A percentile compares a stretch with the other conserved stretches of the same genome.
Evolutionary conservation across 2,113 vertebrate genomes (phyloP).

Genomic region (Hylia prasina): DNA sequence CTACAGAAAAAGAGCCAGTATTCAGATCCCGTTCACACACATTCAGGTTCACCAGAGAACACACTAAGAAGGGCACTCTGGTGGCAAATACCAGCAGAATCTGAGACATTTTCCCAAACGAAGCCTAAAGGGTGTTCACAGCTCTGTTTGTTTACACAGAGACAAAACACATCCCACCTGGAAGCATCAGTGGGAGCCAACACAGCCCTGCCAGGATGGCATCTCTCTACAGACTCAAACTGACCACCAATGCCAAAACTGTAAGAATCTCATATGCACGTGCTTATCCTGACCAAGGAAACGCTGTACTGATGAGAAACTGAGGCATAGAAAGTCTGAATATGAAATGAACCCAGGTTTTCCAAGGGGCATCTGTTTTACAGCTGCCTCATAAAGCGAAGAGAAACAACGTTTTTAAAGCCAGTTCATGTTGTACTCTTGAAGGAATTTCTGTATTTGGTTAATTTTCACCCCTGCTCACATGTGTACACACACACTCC

Average conservation of each 20-base stretch:
- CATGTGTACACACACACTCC: accelerated
- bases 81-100: background rate
- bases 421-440: background rate
- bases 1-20: background rate
- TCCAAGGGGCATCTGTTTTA: background rate
- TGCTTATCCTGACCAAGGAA: background rate
- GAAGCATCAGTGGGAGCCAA: background rate
- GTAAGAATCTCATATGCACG: accelerated
- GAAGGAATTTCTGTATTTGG: background rate
- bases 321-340: background rate
- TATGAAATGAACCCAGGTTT: background rate
- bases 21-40: background rate
- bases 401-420: background rate
- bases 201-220: background rate
- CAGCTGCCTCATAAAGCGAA: background rate
- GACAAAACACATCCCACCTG: background rate
- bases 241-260: background rate
- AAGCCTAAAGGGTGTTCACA: background rate
- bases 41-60: background rate
- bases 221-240: background rate
- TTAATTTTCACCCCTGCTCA: background rate
- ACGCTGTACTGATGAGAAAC: background rate
- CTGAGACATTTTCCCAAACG: background rate
- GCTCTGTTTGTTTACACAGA: background rate
- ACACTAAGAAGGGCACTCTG: background rate